These are phyloP conservation scores for Leptinotarsa tumamoca DNA, from an alignment of 2,888 invertebrate species.

Conservation along the genomic window DNA sequence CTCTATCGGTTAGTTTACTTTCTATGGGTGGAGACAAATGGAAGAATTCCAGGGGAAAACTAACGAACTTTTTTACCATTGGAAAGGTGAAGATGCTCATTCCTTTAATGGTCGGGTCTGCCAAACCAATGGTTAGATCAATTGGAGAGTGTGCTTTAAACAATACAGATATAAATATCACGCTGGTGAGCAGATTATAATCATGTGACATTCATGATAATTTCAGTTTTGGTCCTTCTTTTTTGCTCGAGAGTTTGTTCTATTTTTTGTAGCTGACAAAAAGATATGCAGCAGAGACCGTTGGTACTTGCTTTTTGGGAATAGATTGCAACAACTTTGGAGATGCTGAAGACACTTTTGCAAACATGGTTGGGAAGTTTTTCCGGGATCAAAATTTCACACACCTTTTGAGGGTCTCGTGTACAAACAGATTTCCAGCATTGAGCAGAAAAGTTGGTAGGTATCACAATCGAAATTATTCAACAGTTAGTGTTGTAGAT, in stretches of 20 bases:
- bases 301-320: conserved; percentile 10
- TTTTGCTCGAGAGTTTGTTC: not conserved
- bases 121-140: not conserved
- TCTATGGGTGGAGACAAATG: conserved; percentile 13
- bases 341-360: not conserved
- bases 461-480: not conserved
- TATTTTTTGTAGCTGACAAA: conserved; percentile 12
- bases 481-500: no score
- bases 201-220: not conserved
- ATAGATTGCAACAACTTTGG: conserved; percentile 18
- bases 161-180: not conserved
- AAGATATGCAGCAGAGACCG: not conserved
- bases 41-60: conserved; percentile 68
- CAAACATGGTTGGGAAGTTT: conserved; percentile 1
- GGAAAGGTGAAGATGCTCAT: conserved; percentile 77
- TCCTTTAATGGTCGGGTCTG: not conserved
- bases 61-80: conserved; percentile 75
- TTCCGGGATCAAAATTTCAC: not conserved
- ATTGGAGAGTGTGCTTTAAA: not conserved
- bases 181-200: conserved; percentile 4
- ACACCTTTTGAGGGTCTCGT: not conserved
- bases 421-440: conserved; percentile 3
- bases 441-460: not conserved
- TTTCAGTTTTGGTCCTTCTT: not conserved
- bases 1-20: not conserved